phyloP scores from a whole-genome alignment of 2,113 vertebrate species.

The Ranitomeya imitator region DNA sequence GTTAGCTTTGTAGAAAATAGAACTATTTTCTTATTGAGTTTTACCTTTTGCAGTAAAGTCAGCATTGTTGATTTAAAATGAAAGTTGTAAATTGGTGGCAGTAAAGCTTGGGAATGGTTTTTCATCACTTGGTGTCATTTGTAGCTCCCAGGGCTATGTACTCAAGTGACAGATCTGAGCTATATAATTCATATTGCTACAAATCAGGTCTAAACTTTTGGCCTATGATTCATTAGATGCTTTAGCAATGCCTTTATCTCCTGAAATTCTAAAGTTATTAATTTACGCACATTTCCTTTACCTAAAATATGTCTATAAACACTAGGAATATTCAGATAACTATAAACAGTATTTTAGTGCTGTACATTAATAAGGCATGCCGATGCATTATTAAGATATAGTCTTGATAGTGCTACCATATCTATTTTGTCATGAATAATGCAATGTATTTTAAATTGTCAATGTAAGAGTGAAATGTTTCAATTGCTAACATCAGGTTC shows the following conservation, averaged over 20 bases:
- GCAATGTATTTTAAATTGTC: not conserved
- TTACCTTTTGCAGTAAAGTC: conserved; percentile 36
- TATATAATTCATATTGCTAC: conserved; percentile 39
- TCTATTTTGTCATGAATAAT: not conserved
- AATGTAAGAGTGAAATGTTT: too few relatives aligned
- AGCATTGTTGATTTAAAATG: conserved; percentile 33
- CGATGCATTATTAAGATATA: not conserved
- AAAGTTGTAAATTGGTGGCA: conserved; percentile 23
- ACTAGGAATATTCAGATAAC: not conserved
- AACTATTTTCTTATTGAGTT: conserved; percentile 26
- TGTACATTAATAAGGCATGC: not conserved
- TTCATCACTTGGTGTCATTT: conserved; percentile 36
- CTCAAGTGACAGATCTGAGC: conserved; percentile 1
- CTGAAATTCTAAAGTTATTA: not conserved
- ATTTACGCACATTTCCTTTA: not conserved
- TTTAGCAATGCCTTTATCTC: not conserved
- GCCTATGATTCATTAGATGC: conserved; percentile 27
- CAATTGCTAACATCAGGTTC: too few relatives aligned
- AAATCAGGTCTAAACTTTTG: conserved; percentile 23
- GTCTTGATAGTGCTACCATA: not conserved
- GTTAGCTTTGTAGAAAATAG: conserved; percentile 8
- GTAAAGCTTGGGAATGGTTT: conserved; percentile 39
- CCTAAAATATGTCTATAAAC: not conserved
- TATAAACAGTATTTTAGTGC: not conserved
- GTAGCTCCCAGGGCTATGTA: conserved; percentile 35